A percentile compares a stretch with the other conserved stretches of the same genome.
Conservation (phyloP, 53 echinoderm and acorn worm species). For the Arbacia lixula region DNA sequence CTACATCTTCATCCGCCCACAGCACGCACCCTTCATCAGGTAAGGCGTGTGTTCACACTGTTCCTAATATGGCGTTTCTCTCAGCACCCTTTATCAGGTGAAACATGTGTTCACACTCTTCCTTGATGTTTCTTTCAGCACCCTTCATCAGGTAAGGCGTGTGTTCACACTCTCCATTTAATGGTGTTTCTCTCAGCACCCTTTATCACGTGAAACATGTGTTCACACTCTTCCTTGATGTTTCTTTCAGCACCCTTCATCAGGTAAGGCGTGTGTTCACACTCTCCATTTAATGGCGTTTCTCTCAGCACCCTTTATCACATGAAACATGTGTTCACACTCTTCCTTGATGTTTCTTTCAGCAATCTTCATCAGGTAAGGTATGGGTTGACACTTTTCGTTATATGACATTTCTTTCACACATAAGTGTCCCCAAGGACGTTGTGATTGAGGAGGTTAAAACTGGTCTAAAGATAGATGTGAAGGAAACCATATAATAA, state of each 20-base stretch:
- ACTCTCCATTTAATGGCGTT: not conserved
- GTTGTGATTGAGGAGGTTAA: no score
- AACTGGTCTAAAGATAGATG: no score
- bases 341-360: no score
- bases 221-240: no score
- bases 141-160: constrained; percentile 82
- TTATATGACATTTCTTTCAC: not conserved
- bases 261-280: constrained; percentile 56
- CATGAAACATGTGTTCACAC: no score
- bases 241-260: constrained; percentile 88
- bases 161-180: not conserved
- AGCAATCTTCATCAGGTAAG: constrained; percentile 89
- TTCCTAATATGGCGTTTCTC: not conserved
- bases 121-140: no score
- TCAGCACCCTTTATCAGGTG: no score
- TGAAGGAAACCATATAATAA: no score
- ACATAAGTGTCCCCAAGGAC: no score
- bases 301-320: no score
- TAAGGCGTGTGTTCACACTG: constrained; percentile 3
- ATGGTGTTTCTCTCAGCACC: not conserved
- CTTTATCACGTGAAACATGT: no score
- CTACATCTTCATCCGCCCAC: constrained; percentile 85
- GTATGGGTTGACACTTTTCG: not conserved
- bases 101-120: no score
- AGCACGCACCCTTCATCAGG: constrained; percentile 89